Base-by-base conservation (phyloP, 1,140 invertebrate genomes). In the Drosophila melanogaster region DNA sequence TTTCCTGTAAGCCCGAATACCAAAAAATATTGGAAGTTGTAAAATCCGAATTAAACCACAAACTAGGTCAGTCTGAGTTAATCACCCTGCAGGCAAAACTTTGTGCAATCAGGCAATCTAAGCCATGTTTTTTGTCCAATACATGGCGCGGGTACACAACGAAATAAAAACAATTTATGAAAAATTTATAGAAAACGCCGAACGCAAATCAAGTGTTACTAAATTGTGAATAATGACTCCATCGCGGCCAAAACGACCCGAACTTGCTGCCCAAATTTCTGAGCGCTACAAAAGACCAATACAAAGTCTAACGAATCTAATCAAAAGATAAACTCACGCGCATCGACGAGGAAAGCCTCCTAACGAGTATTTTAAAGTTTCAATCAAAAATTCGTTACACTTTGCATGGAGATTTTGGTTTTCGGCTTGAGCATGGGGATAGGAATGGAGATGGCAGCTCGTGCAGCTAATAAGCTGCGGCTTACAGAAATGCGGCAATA, bases 401-500 rank as follows among this genome's bases (percentile, higher is more conserved):
- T 86, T 86, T 77, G 79, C 71, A 65, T 61, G 35, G 61, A 12
- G 47, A 53, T 19, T 62, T 62, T 38, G 50, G 56, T 26, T 26
- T 30, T 17, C 3, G 30, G 8, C 30, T 10, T 30, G 8, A 30
- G 30, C 7, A 10, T 30, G 30, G 30, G 26, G 26, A 40, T 69
- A 69, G 40, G n/a, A n/a, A 24, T 24, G 58, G 33, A 50, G 49
- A 40, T 69, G 75, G 40, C 74, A 84, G 76, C 79, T 84, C 85
- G 84, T 89, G 84, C 84, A 87, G 79, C 79, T 89, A 86, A 86
- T 86, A 86, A 86, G 81, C 81, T 61, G 75, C 81, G 84, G 83
- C 81, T 86, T 87, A 86, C 83, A 87, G 85, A 87, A 86, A 86
- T 89, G 85, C 85, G 84, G 84, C 84, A 89, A 89, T 87, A 89